Evolutionary conservation across 2,797 vertebrate species (phyloP).

Genomic region (Odontamblyopus lacepedii): DNA sequence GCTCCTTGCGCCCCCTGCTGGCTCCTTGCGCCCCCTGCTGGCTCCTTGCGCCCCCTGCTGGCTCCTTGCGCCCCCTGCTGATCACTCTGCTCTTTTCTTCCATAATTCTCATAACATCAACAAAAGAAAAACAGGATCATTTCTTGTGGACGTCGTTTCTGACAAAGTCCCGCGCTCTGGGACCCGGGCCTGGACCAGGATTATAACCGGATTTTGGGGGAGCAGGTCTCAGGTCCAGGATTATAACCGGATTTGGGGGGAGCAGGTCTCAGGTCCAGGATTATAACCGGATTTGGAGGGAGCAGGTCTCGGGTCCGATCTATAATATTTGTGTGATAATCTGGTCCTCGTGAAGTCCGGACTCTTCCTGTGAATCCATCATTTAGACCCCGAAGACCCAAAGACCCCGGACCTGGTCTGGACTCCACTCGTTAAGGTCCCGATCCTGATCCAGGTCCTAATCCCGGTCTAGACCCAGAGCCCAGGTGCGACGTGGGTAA

Average conservation of each 20-base stretch:
- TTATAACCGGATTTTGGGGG: too few relatives aligned
- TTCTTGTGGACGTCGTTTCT: not conserved
- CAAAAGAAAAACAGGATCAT: not conserved
- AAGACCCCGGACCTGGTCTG: not conserved
- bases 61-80: too few relatives aligned
- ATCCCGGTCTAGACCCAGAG: not conserved
- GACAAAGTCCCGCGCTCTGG: not conserved
- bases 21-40: too few relatives aligned
- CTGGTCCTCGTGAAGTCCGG: not conserved
- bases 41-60: too few relatives aligned
- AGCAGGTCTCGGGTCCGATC: not conserved
- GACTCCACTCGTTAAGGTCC: not conserved
- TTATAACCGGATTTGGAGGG: not conserved
- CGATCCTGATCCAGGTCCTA: not conserved
- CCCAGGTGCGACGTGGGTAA: not conserved
- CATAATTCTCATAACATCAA: not conserved
- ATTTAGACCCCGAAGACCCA: not conserved
- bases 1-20: too few relatives aligned
- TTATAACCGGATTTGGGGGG: too few relatives aligned
- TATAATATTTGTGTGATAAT: not conserved
- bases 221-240: too few relatives aligned
- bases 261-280: too few relatives aligned
- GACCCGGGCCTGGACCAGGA: not conserved
- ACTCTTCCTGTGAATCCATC: not conserved
- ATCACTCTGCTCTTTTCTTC: not conserved